phyloP scores from a whole-genome alignment of 2,888 invertebrate genomes.

The Caenorhabditis becei region DNA sequence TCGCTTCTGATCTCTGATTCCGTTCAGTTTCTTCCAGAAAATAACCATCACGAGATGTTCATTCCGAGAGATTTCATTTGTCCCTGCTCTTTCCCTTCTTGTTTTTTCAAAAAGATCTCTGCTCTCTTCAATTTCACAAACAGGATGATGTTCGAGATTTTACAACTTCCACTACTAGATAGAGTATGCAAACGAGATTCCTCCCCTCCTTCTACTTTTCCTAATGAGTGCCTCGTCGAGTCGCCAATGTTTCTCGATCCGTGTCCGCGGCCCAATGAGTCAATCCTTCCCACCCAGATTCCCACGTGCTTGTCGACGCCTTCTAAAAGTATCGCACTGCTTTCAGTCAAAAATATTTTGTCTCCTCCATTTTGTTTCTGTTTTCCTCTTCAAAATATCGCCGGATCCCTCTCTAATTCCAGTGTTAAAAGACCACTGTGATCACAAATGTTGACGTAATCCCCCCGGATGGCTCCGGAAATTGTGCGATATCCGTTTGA shows the following conservation, averaged over 20 bases:
- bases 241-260: background rate
- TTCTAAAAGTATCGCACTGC: too few relatives aligned
- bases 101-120: background rate
- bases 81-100: background rate
- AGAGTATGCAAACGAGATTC: slow-evolving; percentile 13
- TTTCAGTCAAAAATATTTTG: too few relatives aligned
- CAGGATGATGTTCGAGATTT: background rate
- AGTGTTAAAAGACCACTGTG: too few relatives aligned
- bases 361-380: too few relatives aligned
- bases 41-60: background rate
- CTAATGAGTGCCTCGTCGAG: slow-evolving; percentile 2
- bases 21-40: background rate
- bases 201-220: background rate
- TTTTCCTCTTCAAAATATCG: too few relatives aligned
- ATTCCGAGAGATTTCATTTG: too few relatives aligned
- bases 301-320: too few relatives aligned
- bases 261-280: background rate
- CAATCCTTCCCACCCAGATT: background rate
- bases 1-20: too few relatives aligned
- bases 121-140: background rate
- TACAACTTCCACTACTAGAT: background rate
- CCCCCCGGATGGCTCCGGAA: too few relatives aligned
- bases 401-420: too few relatives aligned
- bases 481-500: too few relatives aligned
- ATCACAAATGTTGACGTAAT: too few relatives aligned